Conservation (phyloP, 2,888 invertebrate species). For the Drosophila nr. fundita region DNA sequence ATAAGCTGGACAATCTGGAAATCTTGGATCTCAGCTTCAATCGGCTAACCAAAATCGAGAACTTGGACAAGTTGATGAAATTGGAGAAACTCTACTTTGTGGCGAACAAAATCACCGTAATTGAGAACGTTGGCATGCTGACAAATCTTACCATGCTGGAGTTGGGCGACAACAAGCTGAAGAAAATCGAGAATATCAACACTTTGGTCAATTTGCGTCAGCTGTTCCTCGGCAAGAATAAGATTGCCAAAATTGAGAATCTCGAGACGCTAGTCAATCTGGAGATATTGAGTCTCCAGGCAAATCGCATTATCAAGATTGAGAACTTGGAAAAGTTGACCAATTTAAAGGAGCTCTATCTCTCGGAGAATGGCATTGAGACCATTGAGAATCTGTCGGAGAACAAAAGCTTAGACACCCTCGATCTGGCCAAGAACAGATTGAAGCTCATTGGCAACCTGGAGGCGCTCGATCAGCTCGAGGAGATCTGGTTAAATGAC, state of each 20-base stretch:
- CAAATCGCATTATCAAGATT: slow-evolving; percentile 94
- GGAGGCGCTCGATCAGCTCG: slow-evolving; percentile 90
- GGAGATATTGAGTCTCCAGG: slow-evolving; percentile 94
- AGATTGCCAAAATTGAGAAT: slow-evolving; percentile 94
- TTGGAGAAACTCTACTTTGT: slow-evolving; percentile 94
- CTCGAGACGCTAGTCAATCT: slow-evolving; percentile 90
- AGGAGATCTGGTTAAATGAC: slow-evolving; percentile 98
- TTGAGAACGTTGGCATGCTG: slow-evolving; percentile 94
- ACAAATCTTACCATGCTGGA: slow-evolving; percentile 93
- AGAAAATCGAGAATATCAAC: slow-evolving; percentile 95
- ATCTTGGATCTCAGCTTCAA: slow-evolving; percentile 98
- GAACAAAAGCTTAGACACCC: slow-evolving; percentile 90
- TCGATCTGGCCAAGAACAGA: slow-evolving; percentile 96
- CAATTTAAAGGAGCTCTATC: slow-evolving; percentile 93
- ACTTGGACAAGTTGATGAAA: slow-evolving; percentile 90
- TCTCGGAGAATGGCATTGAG: slow-evolving; percentile 96
- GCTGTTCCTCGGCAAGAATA: slow-evolving; percentile 97
- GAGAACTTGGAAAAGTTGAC: slow-evolving; percentile 92
- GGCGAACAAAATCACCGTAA: slow-evolving; percentile 94
- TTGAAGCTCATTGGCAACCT: slow-evolving; percentile 92
- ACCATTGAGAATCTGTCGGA: slow-evolving; percentile 91
- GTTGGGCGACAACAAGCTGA: slow-evolving; percentile 96
- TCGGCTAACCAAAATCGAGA: slow-evolving; percentile 93
- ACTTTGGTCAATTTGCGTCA: slow-evolving; percentile 90
- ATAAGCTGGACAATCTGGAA: slow-evolving; percentile 93